These are phyloP conservation scores for Girardinus metallicus DNA, from an alignment of 2,797 vertebrate species.

Conservation along the genomic window DNA sequence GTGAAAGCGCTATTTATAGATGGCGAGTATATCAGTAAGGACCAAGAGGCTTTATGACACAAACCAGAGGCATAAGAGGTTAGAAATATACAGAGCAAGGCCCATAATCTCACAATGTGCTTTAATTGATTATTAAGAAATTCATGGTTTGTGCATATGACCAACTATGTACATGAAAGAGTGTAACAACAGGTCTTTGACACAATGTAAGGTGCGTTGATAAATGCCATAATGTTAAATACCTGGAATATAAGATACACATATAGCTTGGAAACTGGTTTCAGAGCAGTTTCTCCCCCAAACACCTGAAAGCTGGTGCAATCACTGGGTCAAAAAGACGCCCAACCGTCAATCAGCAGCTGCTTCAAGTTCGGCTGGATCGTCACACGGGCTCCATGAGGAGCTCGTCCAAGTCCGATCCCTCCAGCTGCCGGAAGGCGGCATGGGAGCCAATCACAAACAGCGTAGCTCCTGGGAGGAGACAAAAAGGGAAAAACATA, in stretches of 20 bases:
- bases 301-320: constrained; percentile 9
- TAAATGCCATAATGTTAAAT: constrained; percentile 16
- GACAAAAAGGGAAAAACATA: constrained; percentile 30
- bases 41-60: constrained; percentile 27
- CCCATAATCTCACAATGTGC: constrained; percentile 31
- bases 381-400: constrained; percentile 90
- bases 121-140: constrained; percentile 33
- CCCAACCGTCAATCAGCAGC: constrained; percentile 27
- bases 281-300: constrained; percentile 8
- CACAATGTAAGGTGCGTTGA: constrained; percentile 34
- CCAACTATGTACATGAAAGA: constrained; percentile 10
- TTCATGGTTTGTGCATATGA: constrained; percentile 27
- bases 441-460: constrained; percentile 91
- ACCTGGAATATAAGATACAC: constrained; percentile 26
- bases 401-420: constrained; percentile 83
- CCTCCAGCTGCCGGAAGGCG: constrained; percentile 87
- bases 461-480: constrained; percentile 86
- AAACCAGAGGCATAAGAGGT: constrained; percentile 45
- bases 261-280: constrained; percentile 21
- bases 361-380: constrained; percentile 31
- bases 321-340: constrained; percentile 49
- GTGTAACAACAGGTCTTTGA: constrained; percentile 41
- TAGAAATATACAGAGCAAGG: constrained; percentile 38
- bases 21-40: background rate
- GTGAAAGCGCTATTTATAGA: constrained; percentile 2